phyloP scores from a whole-genome alignment of 2,797 vertebrate genomes.

The Enteromius afrohamiltoni region DNA sequence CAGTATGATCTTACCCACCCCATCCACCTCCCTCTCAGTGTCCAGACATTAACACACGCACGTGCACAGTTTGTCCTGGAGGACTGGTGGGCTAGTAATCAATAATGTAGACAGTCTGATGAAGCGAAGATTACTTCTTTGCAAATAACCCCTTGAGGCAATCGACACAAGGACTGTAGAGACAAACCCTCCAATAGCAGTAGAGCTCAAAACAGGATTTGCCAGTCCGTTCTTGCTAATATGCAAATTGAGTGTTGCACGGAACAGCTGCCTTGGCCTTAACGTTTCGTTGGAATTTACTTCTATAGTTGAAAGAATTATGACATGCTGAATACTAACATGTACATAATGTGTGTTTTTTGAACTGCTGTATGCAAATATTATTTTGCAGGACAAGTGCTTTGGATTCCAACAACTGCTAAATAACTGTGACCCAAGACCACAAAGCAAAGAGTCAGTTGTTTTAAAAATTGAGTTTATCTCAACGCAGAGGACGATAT shows the following conservation, averaged over 20 bases:
- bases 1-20: conserved; percentile 53
- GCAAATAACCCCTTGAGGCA: conserved; percentile 72
- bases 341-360: too few relatives aligned
- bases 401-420: background rate
- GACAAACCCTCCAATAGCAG: background rate
- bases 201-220: background rate
- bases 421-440: background rate
- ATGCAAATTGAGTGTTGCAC: background rate
- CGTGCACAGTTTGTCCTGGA: conserved; percentile 63
- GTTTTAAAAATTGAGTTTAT: too few relatives aligned
- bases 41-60: conserved; percentile 47
- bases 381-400: background rate
- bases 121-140: conserved; percentile 73
- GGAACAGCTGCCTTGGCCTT: background rate
- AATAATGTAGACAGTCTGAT: conserved; percentile 79
- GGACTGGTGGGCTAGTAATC: conserved; percentile 72
- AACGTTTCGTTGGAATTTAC: background rate
- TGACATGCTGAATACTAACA: background rate
- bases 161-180: conserved; percentile 64
- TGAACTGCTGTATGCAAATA: background rate
- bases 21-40: conserved; percentile 63
- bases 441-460: background rate
- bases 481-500: background rate
- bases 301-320: background rate
- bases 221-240: conserved; percentile 10